Evolutionary conservation across 2,888 invertebrate species (phyloP).

Genomic region (Eudemis profundana): DNA sequence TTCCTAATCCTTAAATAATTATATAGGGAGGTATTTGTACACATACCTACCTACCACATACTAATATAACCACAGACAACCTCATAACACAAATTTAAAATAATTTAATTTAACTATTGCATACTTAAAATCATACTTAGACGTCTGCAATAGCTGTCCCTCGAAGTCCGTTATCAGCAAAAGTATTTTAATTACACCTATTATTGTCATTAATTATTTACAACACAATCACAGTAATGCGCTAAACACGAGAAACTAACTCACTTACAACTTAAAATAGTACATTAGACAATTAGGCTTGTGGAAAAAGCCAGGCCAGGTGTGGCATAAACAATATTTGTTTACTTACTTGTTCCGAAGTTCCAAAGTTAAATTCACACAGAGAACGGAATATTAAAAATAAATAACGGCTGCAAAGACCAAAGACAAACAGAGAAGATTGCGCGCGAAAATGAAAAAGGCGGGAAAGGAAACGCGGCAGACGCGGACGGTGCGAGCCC

Average conservation of each 20-base stretch:
- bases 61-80: no score
- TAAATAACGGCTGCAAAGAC: slow-evolving; percentile 33
- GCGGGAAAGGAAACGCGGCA: slow-evolving; percentile 35
- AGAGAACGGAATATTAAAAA: slow-evolving; percentile 11
- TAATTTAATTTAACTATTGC: background rate
- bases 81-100: background rate
- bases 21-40: no score
- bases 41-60: no score
- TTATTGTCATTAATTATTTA: slow-evolving; percentile 8
- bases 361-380: slow-evolving; percentile 23
- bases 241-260: background rate
- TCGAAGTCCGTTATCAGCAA: background rate
- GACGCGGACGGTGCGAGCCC: slow-evolving; percentile 22
- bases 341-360: slow-evolving; percentile 30
- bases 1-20: no score
- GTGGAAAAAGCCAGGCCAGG: no score
- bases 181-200: background rate
- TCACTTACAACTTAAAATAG: background rate
- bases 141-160: background rate
- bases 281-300: no score
- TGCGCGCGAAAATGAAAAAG: slow-evolving; percentile 31
- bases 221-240: background rate
- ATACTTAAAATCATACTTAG: background rate
- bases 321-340: background rate
- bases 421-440: slow-evolving; percentile 28